These are phyloP conservation scores for Hyphantria cunea DNA, from an alignment of 1,140 invertebrate genomes.

Conservation along the genomic window DNA sequence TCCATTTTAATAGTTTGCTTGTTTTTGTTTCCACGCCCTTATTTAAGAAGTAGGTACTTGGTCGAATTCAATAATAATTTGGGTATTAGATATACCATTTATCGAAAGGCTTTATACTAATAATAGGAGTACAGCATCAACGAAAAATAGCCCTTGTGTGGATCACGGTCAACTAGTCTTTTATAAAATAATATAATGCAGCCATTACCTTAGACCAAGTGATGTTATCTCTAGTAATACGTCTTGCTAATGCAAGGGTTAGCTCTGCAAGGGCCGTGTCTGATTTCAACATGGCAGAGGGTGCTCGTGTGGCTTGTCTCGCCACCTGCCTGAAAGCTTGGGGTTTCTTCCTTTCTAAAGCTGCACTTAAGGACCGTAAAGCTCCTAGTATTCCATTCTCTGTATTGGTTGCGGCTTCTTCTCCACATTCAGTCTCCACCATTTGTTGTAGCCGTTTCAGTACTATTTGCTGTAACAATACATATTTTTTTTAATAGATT, in stretches of 20 bases:
- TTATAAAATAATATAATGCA: too few species aligned
- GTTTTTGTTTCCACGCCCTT: too few species aligned
- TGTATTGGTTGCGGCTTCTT: conserved; percentile 61
- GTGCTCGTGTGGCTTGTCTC: conserved; percentile 67
- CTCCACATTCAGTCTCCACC: conserved; percentile 74
- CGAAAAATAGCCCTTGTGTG: too few species aligned
- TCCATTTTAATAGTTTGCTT: too few species aligned
- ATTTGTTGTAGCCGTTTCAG: conserved; percentile 71
- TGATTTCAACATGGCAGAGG: conserved; percentile 63
- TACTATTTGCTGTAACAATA: conserved; percentile 62
- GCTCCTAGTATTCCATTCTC: conserved; percentile 59
- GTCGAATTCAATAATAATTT: too few species aligned
- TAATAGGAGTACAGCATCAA: too few species aligned
- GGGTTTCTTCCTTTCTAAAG: conserved; percentile 71
- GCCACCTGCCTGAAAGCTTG: conserved; percentile 75
- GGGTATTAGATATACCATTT: too few species aligned
- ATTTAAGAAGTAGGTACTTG: too few species aligned
- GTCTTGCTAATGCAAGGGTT: conserved; percentile 68
- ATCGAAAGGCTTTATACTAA: too few species aligned
- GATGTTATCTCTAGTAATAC: conserved; percentile 76
- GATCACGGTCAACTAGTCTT: too few species aligned
- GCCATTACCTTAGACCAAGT: conserved; percentile 75
- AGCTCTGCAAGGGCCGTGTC: conserved; percentile 73
- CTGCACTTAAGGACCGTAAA: conserved; percentile 65
- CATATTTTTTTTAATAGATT: conserved; percentile 15